Evolutionary conservation across 2,113 vertebrate species (phyloP).

Genomic region (Cyprinus carpio): DNA sequence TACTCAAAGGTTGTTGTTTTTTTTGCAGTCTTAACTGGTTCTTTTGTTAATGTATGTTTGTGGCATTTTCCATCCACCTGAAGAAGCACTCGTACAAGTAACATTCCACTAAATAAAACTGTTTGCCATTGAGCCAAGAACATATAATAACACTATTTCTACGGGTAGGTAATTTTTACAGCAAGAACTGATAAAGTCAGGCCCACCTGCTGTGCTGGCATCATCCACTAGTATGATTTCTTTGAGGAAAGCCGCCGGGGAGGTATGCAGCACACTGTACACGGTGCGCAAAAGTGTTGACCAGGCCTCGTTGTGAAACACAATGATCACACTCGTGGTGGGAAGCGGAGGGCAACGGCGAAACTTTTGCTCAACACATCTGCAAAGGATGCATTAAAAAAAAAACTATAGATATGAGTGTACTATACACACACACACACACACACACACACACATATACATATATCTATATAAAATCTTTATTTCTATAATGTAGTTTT

Average conservation of each 20-base stretch:
- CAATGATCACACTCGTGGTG: slow-evolving; percentile 87
- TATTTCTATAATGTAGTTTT: no score
- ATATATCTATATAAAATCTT: no score
- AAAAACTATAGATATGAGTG: neutral
- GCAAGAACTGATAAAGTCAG: neutral
- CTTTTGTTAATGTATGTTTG: neutral
- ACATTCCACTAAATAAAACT: neutral
- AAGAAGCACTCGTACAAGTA: no score
- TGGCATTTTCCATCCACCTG: neutral
- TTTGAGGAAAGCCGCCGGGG: slow-evolving; percentile 83
- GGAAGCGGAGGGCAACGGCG: slow-evolving; percentile 86
- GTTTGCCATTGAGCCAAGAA: neutral
- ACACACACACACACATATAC: no score
- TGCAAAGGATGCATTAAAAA: slow-evolving; percentile 51
- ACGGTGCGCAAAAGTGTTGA: slow-evolving; percentile 89
- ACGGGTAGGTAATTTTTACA: neutral
- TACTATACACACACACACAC: neutral
- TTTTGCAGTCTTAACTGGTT: neutral
- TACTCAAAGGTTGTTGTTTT: neutral
- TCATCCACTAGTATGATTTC: slow-evolving; percentile 95
- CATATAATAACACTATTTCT: neutral
- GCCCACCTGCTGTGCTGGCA: slow-evolving; percentile 86
- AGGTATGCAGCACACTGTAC: slow-evolving; percentile 88
- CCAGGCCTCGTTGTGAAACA: slow-evolving; percentile 94
- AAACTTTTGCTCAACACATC: slow-evolving; percentile 90